Percentiles rank a stretch among this genome's conserved stretches.
Conservation (phyloP, 2,797 vertebrate species). For the Nasua narica region DNA sequence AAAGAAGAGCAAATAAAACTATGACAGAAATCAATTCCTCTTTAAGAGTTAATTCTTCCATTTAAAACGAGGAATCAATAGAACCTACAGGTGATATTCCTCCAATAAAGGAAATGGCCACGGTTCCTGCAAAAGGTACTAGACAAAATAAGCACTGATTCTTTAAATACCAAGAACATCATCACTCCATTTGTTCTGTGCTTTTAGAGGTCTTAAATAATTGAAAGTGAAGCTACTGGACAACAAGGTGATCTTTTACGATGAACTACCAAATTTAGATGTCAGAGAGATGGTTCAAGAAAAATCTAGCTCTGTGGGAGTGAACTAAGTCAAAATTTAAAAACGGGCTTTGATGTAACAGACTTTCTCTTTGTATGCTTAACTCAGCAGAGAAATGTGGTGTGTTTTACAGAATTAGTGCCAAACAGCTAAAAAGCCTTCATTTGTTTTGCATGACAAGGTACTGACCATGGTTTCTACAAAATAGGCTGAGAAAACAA, state of each 20-base stretch:
- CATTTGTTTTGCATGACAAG: slow-evolving; percentile 35
- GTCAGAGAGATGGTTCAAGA: neutral
- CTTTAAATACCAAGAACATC: slow-evolving; percentile 19
- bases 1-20: neutral
- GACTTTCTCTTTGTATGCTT: neutral
- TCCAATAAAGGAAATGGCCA: neutral
- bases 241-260: neutral
- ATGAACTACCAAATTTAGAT: neutral
- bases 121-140: neutral
- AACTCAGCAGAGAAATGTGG: neutral
- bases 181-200: neutral
- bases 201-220: neutral
- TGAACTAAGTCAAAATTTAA: neutral
- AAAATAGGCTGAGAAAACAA: neutral
- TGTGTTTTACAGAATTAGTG: neutral
- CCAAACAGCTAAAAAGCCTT: slow-evolving; percentile 5
- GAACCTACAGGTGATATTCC: neutral
- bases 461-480: neutral
- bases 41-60: neutral
- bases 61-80: neutral
- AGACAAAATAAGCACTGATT: neutral
- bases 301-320: neutral
- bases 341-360: neutral
- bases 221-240: slow-evolving; percentile 1
- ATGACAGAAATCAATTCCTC: neutral